Evolutionary conservation across 2,113 vertebrate species (phyloP), one percentile per base, ranked within the genome.

Genomic region (Vidua chalybeata): DNA sequence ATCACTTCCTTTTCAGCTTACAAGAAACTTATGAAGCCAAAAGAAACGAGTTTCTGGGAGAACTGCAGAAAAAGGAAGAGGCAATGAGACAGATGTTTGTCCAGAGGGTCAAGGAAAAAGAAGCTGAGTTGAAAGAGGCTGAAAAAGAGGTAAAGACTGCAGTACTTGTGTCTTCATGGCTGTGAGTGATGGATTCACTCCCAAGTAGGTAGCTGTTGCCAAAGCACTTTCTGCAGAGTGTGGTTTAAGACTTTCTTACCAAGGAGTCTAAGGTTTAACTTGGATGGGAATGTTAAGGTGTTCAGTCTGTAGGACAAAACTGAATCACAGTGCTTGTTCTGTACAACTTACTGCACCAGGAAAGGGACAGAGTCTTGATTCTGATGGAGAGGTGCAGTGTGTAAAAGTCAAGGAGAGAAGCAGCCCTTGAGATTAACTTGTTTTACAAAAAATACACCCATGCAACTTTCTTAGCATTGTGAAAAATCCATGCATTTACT

Each of bases 41-140:
- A 98, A 98, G 99, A 95, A 99, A 99, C 2, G 99, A 99, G 92
- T 99, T 99, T 97, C 98, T 99, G 96, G 99, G 99, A 11, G 99
- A 99, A 90, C 98, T 99, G 63, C 99, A 99, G 98, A 99, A 99
- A 95, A 99, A 99, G 93, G 99, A 99, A 97, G 99, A 99, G 92
- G 99, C 99, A 96, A 99, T 99, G 99, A 98, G 99, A 90, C 99
- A 99, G 96, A 99, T 99, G 99, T 99, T 99, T 72, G 99, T 99
- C 88, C 99, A 99, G 96, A 99, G 99, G 97, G 99, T 99, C 74
- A 99, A 99, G 94, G 99, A 99, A 95, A 99, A 99, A 76, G 99
- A 99, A 97, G 99, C 98, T 0, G 99, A 99, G 95, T 98, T 99
- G 59, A 99, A 99, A 95, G 99, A 99, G 88, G 99, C 99, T 51